Evolutionary conservation across 2,888 invertebrate genomes (phyloP), one percentile per base, ranked within the genome.

Genomic region (Frankliniella intonsa): DNA sequence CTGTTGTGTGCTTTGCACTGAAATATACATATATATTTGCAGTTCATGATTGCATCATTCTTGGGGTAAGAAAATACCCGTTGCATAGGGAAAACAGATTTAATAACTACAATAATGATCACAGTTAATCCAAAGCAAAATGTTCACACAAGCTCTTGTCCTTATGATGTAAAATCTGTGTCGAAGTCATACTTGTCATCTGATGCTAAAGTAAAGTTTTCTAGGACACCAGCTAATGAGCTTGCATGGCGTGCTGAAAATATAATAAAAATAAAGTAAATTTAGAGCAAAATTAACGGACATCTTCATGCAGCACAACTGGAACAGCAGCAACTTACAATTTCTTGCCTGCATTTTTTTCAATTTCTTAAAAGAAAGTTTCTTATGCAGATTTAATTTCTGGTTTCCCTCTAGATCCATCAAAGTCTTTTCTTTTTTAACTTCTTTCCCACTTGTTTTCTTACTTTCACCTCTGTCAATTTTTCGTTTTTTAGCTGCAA

Each of bases 181-280:
- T n/a, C 69, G 22, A 76, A 76, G 25, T 76, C 25, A 22, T 76
- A 76, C 11, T 7, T 25, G 25, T 88, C 82, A 50, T 84, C 88
- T 81, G 87, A 87, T 19, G 86, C 88, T 0, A 92, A 84, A 2
- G 89, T 89, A 50, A 93, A 90, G 85, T 89, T 92, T 86, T 93
- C 92, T 82, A 95, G 87, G 38, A 92, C 92, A 82, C 90, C 90
- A 0, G 93, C 91, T 83, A 95, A 88, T 84, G 91, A 90, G 0
- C 90, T 87, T 0, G 94, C 90, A 84, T 91, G 90, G 87, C 92
- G 93, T 83, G 93, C 93, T 88, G 83, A 65, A 86, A 86, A 83
- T 69, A 81, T 81, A 82, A 82, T 82, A 80, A 83, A 81, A n/a
- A n/a, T n/a, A n/a, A 81, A 82, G 22, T 38, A 38, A 80, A 65